Percentiles rank a stretch among this genome's conserved stretches.
phyloP scores from a whole-genome alignment of 92 coral and sea anemone genomes.

The Bergia sp. region DNA sequence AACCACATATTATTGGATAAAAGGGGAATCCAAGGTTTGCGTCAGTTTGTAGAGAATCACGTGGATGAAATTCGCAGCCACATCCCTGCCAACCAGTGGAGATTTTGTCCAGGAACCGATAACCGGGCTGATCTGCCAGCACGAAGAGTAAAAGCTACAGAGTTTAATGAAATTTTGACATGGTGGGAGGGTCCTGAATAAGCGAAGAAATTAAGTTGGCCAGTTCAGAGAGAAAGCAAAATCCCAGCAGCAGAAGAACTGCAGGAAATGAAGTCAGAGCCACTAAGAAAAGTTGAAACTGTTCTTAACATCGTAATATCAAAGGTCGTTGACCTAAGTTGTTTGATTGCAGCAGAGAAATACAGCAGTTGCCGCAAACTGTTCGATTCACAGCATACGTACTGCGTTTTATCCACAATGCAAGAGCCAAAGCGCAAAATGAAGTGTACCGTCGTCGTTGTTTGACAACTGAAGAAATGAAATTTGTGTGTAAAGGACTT shows the following conservation, averaged over 20 bases:
- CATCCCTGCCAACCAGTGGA: slow-evolving; percentile 41
- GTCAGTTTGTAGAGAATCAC: slow-evolving; percentile 58
- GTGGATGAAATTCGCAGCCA: slow-evolving; percentile 56
- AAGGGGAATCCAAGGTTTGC: slow-evolving; percentile 55
- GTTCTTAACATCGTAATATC: too few species aligned
- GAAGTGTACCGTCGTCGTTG: too few species aligned
- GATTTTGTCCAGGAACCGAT: slow-evolving; percentile 50
- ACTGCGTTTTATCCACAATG: too few species aligned
- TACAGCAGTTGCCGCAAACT: too few species aligned
- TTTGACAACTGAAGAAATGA: too few species aligned
- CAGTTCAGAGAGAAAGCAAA: slow-evolving; percentile 14
- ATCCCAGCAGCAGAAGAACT: slow-evolving; percentile 5
- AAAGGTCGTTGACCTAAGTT: too few species aligned
- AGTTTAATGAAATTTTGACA: neutral
- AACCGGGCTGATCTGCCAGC: slow-evolving; percentile 66
- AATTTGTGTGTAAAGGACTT: too few species aligned
- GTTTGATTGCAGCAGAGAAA: too few species aligned
- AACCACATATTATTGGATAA: slow-evolving; percentile 59
- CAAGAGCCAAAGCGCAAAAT: too few species aligned
- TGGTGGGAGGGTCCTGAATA: slow-evolving; percentile 59
- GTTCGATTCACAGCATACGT: too few species aligned
- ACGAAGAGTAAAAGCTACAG: slow-evolving; percentile 53
- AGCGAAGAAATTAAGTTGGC: slow-evolving; percentile 49
- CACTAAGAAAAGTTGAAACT: too few species aligned
- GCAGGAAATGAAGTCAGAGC: too few species aligned